phyloP scores from a whole-genome alignment of 1,140 invertebrate species.

The Drosophila asahinai region DNA sequence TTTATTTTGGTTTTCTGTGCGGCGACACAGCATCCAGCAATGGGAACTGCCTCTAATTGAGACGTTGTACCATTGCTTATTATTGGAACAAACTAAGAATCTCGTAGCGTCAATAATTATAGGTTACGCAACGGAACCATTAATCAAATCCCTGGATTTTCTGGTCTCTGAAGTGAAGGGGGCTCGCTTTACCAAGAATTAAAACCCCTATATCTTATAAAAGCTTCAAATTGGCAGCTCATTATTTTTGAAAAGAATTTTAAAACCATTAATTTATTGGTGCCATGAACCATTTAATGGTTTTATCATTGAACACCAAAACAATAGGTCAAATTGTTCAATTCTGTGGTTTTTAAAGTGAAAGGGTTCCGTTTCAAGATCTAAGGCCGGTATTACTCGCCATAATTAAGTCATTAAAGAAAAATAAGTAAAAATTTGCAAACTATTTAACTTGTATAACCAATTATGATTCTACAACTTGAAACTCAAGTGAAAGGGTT shows the following conservation, averaged over 20 bases:
- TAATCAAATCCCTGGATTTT: constrained; percentile 11
- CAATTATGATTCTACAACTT: neutral
- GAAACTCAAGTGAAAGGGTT: constrained; percentile 19
- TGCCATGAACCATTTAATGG: constrained; percentile 12
- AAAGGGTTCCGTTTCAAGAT: constrained; percentile 6
- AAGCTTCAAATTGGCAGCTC: constrained; percentile 3
- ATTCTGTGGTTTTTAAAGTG: constrained; percentile 16
- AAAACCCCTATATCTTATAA: constrained; percentile 3
- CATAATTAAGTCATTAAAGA: neutral
- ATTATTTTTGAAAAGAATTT: constrained; percentile 14
- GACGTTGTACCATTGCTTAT: neutral
- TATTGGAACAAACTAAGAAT: constrained; percentile 10
- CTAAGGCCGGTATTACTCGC: neutral
- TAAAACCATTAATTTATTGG: constrained; percentile 7
- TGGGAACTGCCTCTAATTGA: constrained; percentile 18
- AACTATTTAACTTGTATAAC: neutral
- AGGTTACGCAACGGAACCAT: constrained; percentile 12
- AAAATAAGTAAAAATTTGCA: neutral
- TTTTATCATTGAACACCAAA: neutral
- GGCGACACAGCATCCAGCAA: constrained; percentile 2
- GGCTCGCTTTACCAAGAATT: neutral
- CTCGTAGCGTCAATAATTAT: constrained; percentile 4
- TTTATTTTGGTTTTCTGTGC: constrained; percentile 42
- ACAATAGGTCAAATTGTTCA: neutral
- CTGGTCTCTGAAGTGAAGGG: constrained; percentile 11